A percentile compares a stretch with the other conserved stretches of the same genome.
These are phyloP conservation scores for Clinocottus analis DNA, from an alignment of 2,113 vertebrate genomes.

Conservation along the genomic window DNA sequence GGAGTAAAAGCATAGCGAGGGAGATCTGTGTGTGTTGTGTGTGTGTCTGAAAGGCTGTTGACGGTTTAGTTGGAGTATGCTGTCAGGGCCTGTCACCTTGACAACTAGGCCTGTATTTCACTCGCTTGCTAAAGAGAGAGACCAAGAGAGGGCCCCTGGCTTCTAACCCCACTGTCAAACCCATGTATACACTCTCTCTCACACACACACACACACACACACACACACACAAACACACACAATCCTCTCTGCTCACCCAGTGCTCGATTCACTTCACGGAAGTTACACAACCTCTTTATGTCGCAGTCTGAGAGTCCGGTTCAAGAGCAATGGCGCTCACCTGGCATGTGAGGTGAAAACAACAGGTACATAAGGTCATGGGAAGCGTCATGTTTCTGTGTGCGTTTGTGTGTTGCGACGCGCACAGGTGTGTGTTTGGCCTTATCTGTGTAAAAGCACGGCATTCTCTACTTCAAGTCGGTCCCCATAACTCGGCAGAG, in stretches of 20 bases:
- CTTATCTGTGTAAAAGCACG: slow-evolving; percentile 34
- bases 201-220: slow-evolving; percentile 33
- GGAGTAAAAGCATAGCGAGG: slow-evolving; percentile 12
- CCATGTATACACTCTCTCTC: slow-evolving; percentile 31
- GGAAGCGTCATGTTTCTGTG: slow-evolving; percentile 35
- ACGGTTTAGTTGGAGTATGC: slow-evolving; percentile 48
- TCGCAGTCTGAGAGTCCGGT: background rate
- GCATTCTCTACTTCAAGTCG: slow-evolving; percentile 47
- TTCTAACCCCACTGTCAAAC: slow-evolving; percentile 66
- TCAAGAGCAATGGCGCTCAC: slow-evolving; percentile 15
- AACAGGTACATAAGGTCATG: slow-evolving; percentile 47
- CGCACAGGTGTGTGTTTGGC: slow-evolving; percentile 65
- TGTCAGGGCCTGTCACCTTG: slow-evolving; percentile 71
- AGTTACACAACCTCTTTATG: slow-evolving; percentile 57
- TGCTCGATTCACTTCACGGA: slow-evolving; percentile 31
- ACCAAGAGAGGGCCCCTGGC: slow-evolving; percentile 63
- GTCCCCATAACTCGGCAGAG: slow-evolving; percentile 51
- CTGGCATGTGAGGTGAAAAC: slow-evolving; percentile 44
- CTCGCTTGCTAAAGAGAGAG: slow-evolving; percentile 56
- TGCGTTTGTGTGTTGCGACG: slow-evolving; percentile 1
- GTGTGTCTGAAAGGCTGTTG: slow-evolving; percentile 52
- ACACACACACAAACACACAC: slow-evolving; percentile 39
- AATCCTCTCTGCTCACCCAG: slow-evolving; percentile 29
- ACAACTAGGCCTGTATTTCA: slow-evolving; percentile 73
- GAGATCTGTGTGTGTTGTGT: slow-evolving; percentile 25